A percentile compares a stretch with the other conserved stretches of the same genome.
phyloP scores from a whole-genome alignment of 2,797 vertebrate species.

The Anomalospiza imberbis region DNA sequence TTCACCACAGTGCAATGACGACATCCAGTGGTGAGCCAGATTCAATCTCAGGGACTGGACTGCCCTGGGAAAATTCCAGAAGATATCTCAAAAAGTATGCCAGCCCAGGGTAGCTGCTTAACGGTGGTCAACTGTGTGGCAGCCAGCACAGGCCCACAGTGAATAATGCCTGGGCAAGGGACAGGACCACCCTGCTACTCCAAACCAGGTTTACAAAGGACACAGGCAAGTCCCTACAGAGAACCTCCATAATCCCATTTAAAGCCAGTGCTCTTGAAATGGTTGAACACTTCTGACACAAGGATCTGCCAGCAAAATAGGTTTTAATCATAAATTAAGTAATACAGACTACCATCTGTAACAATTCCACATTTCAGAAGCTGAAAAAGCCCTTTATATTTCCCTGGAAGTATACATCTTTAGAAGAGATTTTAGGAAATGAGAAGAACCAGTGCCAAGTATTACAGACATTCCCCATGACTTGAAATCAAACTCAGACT shows the following conservation, averaged over 20 bases:
- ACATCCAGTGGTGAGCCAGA: conserved; percentile 67
- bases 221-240: background rate
- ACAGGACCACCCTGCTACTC: background rate
- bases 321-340: background rate
- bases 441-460: background rate
- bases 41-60: background rate
- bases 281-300: background rate
- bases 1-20: conserved; percentile 43
- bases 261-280: background rate
- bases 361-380: background rate
- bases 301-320: background rate
- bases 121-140: background rate
- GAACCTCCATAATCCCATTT: background rate
- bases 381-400: background rate
- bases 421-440: background rate
- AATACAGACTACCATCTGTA: accelerated
- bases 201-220: background rate
- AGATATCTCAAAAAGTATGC: background rate
- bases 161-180: accelerated
- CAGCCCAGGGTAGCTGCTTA: background rate
- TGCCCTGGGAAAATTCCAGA: conserved; percentile 1
- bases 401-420: background rate
- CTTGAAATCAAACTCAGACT: background rate
- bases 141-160: background rate
- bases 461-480: background rate